A percentile compares a stretch with the other conserved stretches of the same genome.
Conservation (phyloP, 37 sponge, comb jelly and placozoan species). For the Diacarnus erythraeanus region DNA sequence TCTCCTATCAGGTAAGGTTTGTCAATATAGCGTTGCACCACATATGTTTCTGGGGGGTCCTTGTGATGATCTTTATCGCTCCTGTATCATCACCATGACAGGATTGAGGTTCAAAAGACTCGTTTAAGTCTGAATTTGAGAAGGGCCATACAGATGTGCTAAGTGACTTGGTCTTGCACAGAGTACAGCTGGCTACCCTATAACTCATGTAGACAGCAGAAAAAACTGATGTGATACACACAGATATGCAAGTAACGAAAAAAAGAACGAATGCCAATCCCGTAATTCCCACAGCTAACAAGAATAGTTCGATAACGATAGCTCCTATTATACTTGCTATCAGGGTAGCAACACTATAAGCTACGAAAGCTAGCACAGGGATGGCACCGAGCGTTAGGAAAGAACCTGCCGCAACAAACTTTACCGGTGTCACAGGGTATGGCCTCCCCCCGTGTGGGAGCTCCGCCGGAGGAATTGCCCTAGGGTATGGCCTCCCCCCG, state of each 20-base stretch:
- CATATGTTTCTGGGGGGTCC: constrained; percentile 97
- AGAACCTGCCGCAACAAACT: constrained; percentile 26
- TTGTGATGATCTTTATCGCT: constrained; percentile 42
- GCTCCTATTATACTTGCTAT: constrained; percentile 46
- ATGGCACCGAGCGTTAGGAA: constrained; percentile 23
- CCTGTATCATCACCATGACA: not conserved
- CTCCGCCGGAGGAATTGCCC: too few relatives aligned
- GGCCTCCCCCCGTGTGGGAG: too few relatives aligned
- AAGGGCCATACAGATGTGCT: not conserved
- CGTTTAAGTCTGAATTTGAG: not conserved
- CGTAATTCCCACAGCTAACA: constrained; percentile 31
- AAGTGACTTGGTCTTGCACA: not conserved
- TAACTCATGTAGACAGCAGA: constrained; percentile 17
- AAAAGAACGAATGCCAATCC: constrained; percentile 38
- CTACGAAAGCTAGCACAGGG: constrained; percentile 41
- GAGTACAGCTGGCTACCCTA: not conserved
- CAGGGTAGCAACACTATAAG: constrained; percentile 36
- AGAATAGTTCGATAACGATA: constrained; percentile 29
- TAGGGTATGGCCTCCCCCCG: too few relatives aligned
- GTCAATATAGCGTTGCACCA: constrained; percentile 96
- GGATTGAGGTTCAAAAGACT: too few relatives aligned
- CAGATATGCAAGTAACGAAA: constrained; percentile 30
- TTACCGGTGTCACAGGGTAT: too few relatives aligned
- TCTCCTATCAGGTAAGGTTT: constrained; percentile 95
- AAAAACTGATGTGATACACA: constrained; percentile 25